Evolutionary conservation across 53 echinoderm and acorn worm species (phyloP).

Genomic region (Apostichopus leukothele): DNA sequence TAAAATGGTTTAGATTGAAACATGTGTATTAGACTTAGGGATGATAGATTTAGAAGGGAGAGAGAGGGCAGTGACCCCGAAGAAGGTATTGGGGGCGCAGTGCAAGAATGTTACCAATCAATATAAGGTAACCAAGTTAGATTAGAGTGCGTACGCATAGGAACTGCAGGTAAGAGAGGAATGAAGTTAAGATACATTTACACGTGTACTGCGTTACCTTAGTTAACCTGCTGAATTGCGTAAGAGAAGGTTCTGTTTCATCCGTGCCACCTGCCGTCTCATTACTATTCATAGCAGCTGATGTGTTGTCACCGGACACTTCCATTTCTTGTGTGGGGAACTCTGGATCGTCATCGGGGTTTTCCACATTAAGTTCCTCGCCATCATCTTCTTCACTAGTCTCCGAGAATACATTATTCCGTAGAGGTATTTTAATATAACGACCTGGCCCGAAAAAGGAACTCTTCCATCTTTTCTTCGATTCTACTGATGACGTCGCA

Average conservation of each 20-base stretch:
- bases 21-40: too few relatives aligned
- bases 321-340: constrained; percentile 4
- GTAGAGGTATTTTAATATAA: constrained; percentile 14
- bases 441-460: constrained; percentile 8
- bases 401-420: constrained; percentile 36
- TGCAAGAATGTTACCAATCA: too few relatives aligned
- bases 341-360: neutral
- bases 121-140: too few relatives aligned
- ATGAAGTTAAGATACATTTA: too few relatives aligned
- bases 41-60: too few relatives aligned
- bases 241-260: neutral
- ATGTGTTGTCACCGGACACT: neutral
- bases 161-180: too few relatives aligned
- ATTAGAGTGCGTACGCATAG: too few relatives aligned
- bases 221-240: constrained; percentile 23
- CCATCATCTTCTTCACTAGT: neutral
- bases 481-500: constrained; percentile 16
- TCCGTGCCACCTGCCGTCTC: neutral
- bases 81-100: too few relatives aligned
- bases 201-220: neutral
- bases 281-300: neutral
- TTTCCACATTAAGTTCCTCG: neutral
- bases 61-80: too few relatives aligned
- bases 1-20: too few relatives aligned
- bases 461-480: neutral